Base-by-base conservation (phyloP, 1,140 invertebrate species). In the Dysdera silvatica region DNA sequence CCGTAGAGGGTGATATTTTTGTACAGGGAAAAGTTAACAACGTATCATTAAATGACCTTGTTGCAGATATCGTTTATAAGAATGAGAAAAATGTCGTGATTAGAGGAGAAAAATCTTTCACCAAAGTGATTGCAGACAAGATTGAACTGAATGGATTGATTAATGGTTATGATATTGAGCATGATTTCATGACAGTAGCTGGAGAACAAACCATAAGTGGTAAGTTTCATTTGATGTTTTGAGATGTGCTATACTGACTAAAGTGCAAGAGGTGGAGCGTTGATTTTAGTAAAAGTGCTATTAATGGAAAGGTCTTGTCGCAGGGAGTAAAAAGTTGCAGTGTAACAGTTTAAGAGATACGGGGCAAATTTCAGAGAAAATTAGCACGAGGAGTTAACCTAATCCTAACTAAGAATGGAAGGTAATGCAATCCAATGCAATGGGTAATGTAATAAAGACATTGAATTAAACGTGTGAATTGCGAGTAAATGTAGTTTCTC, bases 191-290 rank as follows among this genome's bases (percentile, higher is more conserved):
- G 52, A 55, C 29, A 7, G 43, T 31, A 5, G 12, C 31, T n/a
- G 61, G 41, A 16, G 52, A 63, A n/a, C 61, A 63, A 32, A 24
- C 12, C 5, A 63, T 63, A 16, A 40, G 12, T 8, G 59, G 59
- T 61, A 53, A 53, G 8, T 60, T 26, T 5, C 16, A 51, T 23
- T n/a, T n/a, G n/a, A n/a, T n/a, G n/a, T n/a, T n/a, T n/a, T n/a
- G n/a, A n/a, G n/a, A n/a, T n/a, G n/a, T n/a, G n/a, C n/a, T n/a
- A n/a, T n/a, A n/a, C n/a, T n/a, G n/a, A n/a, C n/a, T n/a, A n/a
- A n/a, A n/a, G n/a, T n/a, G n/a, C n/a, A n/a, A n/a, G n/a, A n/a
- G n/a, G n/a, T n/a, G n/a, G n/a, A n/a, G n/a, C n/a, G n/a, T n/a
- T n/a, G n/a, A n/a, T n/a, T n/a, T n/a, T n/a, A n/a, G n/a, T n/a